Base-by-base conservation (phyloP, 2,113 vertebrate species). In the Oreochromis spilurus region DNA sequence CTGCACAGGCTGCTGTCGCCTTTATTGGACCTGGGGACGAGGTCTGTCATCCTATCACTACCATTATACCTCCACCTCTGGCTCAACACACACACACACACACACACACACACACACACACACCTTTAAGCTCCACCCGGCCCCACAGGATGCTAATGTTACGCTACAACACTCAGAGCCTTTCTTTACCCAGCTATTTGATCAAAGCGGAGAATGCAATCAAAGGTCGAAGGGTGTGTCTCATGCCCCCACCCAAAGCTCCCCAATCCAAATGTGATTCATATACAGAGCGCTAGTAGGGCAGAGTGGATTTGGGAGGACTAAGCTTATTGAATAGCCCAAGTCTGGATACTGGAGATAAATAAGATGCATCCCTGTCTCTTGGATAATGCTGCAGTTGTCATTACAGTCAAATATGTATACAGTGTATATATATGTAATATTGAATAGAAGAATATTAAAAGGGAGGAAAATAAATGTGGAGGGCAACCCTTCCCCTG, bases 311-410 rank as follows among this genome's bases (percentile, higher is more conserved):
- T 89, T 88, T 85, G 36, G 12, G 24, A 82, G 14, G 55, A 53
- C 72, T 83, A 77, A 84, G 78, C 58, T 62, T 62, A 86, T 67
- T 81, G 29, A 88, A 54, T 26, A 67, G 55, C 62, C 26, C 38
- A 78, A 10, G 83, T 93, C 86, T 95, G 94, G 86, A 92, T 90
- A 26, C 53, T 45, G 11, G 50, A 89, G 92, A 94, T 92, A 92
- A 91, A 93, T 81, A 65, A 77, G 79, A 92, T 86, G 81, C 58
- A 29, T 55, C 83, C 50, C 40, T 34, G 34, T 81, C 29, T 65
- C 34, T 50, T 48, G 48, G 54, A 87, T 48, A 83, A 89, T 50
- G 55, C 53, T 40, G 84, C 17, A 79, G 82, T 89, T 93, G 84
- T 85, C 45, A 88, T 88, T 89, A 81, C 75, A 80, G 67, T 40